A percentile compares a stretch with the other conserved stretches of the same genome.
Evolutionary conservation across 2,113 vertebrate species (phyloP).

Genomic region (Gallinago paraguaiae): DNA sequence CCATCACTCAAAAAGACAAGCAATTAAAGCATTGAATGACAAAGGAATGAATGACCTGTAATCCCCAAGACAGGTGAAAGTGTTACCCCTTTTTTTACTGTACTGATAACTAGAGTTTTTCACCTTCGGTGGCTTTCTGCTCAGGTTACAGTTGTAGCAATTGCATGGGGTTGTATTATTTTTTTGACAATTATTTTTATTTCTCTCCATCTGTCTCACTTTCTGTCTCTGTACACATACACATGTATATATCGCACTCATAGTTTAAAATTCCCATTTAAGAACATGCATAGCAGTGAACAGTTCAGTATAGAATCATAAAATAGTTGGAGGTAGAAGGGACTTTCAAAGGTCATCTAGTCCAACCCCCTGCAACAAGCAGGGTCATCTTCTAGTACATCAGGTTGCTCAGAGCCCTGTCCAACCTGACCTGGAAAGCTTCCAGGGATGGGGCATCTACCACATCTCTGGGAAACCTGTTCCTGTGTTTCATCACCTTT

Average conservation of each 20-base stretch:
- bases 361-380: background rate
- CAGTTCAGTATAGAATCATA: background rate
- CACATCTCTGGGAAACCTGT: background rate
- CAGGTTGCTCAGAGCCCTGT: background rate
- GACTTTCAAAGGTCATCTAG: background rate
- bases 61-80: background rate
- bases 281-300: background rate
- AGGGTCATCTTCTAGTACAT: background rate
- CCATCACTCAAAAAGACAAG: background rate
- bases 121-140: background rate
- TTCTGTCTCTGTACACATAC: background rate
- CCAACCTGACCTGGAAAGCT: background rate
- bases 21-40: background rate
- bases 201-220: background rate
- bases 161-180: background rate
- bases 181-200: background rate
- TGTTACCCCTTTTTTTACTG: background rate
- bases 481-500: background rate
- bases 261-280: background rate
- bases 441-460: background rate
- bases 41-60: background rate
- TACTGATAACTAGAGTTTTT: background rate
- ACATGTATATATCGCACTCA: background rate
- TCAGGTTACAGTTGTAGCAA: background rate
- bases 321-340: background rate